Evolutionary conservation across 1,140 invertebrate genomes (phyloP).

Genomic region (Drosophila neocordata): DNA sequence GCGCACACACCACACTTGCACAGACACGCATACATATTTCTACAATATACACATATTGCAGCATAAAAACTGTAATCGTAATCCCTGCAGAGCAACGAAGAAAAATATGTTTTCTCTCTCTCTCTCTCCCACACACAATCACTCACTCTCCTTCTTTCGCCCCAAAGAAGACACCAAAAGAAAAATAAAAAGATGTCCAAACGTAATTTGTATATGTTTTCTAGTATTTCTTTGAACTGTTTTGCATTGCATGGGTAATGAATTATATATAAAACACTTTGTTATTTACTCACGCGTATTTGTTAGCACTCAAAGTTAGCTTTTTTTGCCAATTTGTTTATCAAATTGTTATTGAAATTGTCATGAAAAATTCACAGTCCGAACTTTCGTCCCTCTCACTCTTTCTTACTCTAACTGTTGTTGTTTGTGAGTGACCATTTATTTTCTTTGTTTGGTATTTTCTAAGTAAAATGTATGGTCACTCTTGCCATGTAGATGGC

Average conservation of each 20-base stretch:
- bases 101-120: conserved; percentile 51
- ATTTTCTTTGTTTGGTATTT: neutral
- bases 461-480: neutral
- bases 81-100: conserved; percentile 61
- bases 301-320: conserved; percentile 47
- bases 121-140: neutral
- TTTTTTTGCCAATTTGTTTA: conserved; percentile 56
- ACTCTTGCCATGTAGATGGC: neutral
- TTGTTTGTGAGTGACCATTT: conserved; percentile 3
- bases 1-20: conserved; percentile 57
- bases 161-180: conserved; percentile 21
- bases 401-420: conserved; percentile 1
- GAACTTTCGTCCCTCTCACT: conserved; percentile 9
- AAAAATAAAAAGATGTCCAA: conserved; percentile 27
- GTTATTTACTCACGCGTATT: conserved; percentile 59
- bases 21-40: conserved; percentile 25
- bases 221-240: neutral
- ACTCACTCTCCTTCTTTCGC: conserved; percentile 34
- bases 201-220: conserved; percentile 67
- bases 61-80: conserved; percentile 76
- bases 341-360: conserved; percentile 75
- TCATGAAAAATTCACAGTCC: conserved; percentile 44
- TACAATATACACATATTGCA: conserved; percentile 56
- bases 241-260: conserved; percentile 31
- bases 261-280: conserved; percentile 43